Evolutionary conservation across 1,140 invertebrate genomes (phyloP), one percentile per base, ranked within the genome.

Genomic region (Stegodyphus mimosarum): DNA sequence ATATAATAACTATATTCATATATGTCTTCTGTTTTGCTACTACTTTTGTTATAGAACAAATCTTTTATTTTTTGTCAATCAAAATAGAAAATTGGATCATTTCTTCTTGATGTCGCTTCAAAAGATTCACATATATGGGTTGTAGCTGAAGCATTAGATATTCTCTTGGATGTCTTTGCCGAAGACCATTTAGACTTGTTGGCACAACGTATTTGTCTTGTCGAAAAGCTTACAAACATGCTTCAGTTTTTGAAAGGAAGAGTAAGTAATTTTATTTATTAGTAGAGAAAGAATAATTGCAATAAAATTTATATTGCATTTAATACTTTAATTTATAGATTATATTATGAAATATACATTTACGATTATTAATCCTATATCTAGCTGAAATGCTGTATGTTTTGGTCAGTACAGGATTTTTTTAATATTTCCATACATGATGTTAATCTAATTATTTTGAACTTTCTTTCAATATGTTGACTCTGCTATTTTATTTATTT

Each of bases 111-210:
- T 91, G 91, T 88, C 90, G 90, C 81, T 90, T 91, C 84, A 63
- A 88, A 88, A 72, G 93, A 93, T 86, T 72, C 80, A 10, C 92
- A 94, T 87, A 91, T 94, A 6, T 94, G 94, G 93, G 92, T 95
- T 0, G 90, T 93, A 13, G 94, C 95, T 49, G 95, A 96, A 90
- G 92, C 93, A 17, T 89, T 95, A 15, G 95, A 95, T 89, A 92
- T 93, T 13, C 88, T 95, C 72, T 94, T 95, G 90, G 95, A 96
- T 89, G 92, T 95, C 64, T 95, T 94, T 90, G 92, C 94, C 4
- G 94, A 95, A 89, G 95, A 96, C 89, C 93, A 94, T 66, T 93
- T 94, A 71, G 93, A 95, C 89, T 86, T 89, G 51, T 90, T 95
- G 83, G 93, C 94, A 0, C 89, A 90, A 66, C 92, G 94, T 89